These are phyloP conservation scores for Gymnarchus niloticus DNA, from an alignment of 2,113 vertebrate genomes.

Conservation along the genomic window DNA sequence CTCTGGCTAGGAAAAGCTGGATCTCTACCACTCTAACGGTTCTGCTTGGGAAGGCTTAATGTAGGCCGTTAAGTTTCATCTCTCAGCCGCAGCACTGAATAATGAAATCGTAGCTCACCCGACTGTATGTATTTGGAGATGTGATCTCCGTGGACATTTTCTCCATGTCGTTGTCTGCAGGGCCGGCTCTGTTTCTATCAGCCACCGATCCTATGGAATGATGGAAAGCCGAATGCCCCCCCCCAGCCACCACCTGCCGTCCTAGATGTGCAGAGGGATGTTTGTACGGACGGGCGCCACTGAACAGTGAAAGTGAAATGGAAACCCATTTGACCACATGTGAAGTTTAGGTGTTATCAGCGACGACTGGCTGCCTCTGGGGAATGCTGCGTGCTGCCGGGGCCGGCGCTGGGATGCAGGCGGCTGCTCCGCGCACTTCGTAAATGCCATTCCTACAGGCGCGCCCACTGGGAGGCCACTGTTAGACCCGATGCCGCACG, in stretches of 20 bases:
- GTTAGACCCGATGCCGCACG: slow-evolving; percentile 23
- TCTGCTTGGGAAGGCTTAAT: background rate
- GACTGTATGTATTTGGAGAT: background rate
- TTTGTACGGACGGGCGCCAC: slow-evolving; percentile 35
- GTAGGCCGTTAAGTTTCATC: slow-evolving; percentile 21
- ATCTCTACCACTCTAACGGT: slow-evolving; percentile 14
- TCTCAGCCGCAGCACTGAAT: background rate
- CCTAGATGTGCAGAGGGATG: slow-evolving; percentile 27
- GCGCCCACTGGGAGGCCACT: slow-evolving; percentile 24
- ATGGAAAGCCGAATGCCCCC: slow-evolving; percentile 6
- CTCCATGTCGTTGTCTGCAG: background rate
- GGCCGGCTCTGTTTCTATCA: background rate
- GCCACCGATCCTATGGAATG: background rate
- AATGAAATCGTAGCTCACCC: background rate
- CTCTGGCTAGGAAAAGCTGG: background rate
- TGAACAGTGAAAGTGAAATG: slow-evolving; percentile 40
- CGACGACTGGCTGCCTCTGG: slow-evolving; percentile 17
- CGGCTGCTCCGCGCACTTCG: slow-evolving; percentile 25
- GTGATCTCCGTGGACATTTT: background rate
- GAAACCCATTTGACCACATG: slow-evolving; percentile 38
- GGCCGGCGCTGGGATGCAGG: slow-evolving; percentile 15
- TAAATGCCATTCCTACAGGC: slow-evolving; percentile 37
- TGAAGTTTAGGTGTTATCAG: slow-evolving; percentile 40
- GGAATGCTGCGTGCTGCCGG: slow-evolving; percentile 11
- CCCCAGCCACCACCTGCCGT: too few species aligned